Conservation (phyloP, 2,797 vertebrate genomes). For the Alcedo quadribrachys region DNA sequence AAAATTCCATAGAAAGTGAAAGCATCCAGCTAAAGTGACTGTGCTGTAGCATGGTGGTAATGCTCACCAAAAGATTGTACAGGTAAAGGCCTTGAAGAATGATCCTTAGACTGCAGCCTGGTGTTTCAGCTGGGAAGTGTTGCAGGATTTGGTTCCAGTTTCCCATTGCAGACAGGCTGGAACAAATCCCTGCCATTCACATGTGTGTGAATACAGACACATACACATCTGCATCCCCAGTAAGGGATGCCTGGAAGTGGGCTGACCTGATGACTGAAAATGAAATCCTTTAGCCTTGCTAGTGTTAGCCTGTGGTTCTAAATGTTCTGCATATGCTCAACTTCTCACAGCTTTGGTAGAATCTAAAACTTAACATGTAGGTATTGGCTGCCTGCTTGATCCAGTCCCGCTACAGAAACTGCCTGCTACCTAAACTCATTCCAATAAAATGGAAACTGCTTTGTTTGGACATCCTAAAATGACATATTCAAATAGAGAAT, state of each 20-base stretch:
- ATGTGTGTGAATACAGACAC: not conserved
- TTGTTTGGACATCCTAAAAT: slow-evolving; percentile 46
- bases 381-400: slow-evolving; percentile 65
- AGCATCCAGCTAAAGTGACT: not conserved
- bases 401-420: slow-evolving; percentile 57
- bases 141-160: not conserved
- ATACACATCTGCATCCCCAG: not conserved
- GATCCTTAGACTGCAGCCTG: not conserved
- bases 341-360: slow-evolving; percentile 58
- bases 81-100: not conserved
- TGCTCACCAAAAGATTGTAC: not conserved
- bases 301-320: slow-evolving; percentile 28
- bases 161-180: accelerated
- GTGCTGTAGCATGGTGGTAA: not conserved
- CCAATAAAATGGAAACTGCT: slow-evolving; percentile 38
- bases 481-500: slow-evolving; percentile 58
- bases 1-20: not conserved
- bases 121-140: not conserved
- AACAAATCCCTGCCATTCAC: not conserved
- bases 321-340: slow-evolving; percentile 63
- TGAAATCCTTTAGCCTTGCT: not conserved
- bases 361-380: slow-evolving; percentile 29
- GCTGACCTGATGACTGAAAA: not conserved
- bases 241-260: not conserved
- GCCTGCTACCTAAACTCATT: slow-evolving; percentile 47